phyloP scores from a whole-genome alignment of 2,797 vertebrate species.

The Crypturellus tataupa region DNA sequence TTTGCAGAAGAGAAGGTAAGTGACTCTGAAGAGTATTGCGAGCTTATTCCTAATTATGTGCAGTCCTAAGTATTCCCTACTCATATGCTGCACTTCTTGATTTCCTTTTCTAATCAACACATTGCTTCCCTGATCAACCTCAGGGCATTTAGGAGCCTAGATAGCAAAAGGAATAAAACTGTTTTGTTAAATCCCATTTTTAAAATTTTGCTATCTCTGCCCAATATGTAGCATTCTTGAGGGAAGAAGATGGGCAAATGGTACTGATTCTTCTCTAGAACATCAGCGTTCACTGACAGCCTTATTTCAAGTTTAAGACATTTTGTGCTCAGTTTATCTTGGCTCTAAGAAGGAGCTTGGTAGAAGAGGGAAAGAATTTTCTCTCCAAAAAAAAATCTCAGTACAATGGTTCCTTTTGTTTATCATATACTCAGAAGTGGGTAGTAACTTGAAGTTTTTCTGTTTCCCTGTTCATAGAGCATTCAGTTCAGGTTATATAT shows the following conservation, averaged over 20 bases:
- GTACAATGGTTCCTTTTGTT: background rate
- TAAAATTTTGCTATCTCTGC: background rate
- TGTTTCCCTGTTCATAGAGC: background rate
- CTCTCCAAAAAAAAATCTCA: background rate
- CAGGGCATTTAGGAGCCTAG: background rate
- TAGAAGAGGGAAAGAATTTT: background rate
- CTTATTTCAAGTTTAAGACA: background rate
- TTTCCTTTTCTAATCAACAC: constrained; percentile 24
- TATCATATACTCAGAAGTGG: background rate
- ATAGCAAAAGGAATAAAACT: background rate
- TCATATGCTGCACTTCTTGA: background rate
- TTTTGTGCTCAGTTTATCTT: background rate
- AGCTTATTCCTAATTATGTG: background rate
- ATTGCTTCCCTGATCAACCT: background rate
- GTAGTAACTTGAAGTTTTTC: background rate
- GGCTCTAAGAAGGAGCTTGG: background rate
- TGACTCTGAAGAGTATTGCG: background rate
- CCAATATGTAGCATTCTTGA: background rate
- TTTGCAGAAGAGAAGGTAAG: background rate
- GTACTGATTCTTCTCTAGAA: background rate
- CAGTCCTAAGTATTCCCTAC: background rate
- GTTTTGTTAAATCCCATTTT: background rate
- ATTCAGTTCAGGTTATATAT: background rate
- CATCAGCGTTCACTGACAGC: background rate
- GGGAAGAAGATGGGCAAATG: background rate